Conservation (phyloP, 1,140 invertebrate genomes). For the Pentalonia nigronervosa region DNA sequence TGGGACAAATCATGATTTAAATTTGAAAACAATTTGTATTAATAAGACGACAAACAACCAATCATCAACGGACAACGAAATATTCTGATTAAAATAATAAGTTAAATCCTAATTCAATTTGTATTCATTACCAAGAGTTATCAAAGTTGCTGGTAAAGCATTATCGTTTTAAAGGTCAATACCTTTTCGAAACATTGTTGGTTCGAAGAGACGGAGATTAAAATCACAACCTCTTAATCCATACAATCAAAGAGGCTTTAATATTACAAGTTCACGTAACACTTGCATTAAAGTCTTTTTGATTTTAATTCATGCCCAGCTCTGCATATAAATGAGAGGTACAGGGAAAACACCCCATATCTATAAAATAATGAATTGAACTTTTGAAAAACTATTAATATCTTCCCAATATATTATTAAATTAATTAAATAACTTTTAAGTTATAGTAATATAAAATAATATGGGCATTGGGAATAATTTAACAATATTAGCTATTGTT, state of each 20-base stretch:
- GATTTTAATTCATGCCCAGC: constrained; percentile 52
- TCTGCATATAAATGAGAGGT: constrained; percentile 57
- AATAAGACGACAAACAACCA: constrained; percentile 22
- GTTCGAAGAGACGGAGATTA: neutral
- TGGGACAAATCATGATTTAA: constrained; percentile 54
- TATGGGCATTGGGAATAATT: neutral
- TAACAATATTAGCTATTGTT: neutral
- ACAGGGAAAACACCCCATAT: constrained; percentile 22
- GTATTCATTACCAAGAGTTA: neutral
- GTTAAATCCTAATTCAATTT: constrained; percentile 5
- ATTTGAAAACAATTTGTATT: constrained; percentile 39
- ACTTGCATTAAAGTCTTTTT: constrained; percentile 38
- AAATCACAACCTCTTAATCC: constrained; percentile 19
- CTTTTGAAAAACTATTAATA: neutral
- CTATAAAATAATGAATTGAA: neutral
- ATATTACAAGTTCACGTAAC: neutral
- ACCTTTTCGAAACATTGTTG: neutral
- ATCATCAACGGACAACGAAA: constrained; percentile 16
- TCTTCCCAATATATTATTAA: neutral
- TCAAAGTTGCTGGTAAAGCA: constrained; percentile 27
- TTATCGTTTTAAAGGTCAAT: constrained; percentile 28
- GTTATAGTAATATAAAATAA: neutral
- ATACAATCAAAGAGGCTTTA: constrained; percentile 11
- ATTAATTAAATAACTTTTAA: neutral
- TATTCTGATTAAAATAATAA: constrained; percentile 6